A percentile compares a stretch with the other conserved stretches of the same genome.
Evolutionary conservation across 2,888 invertebrate genomes (phyloP).

Genomic region (Pollenia angustigena): DNA sequence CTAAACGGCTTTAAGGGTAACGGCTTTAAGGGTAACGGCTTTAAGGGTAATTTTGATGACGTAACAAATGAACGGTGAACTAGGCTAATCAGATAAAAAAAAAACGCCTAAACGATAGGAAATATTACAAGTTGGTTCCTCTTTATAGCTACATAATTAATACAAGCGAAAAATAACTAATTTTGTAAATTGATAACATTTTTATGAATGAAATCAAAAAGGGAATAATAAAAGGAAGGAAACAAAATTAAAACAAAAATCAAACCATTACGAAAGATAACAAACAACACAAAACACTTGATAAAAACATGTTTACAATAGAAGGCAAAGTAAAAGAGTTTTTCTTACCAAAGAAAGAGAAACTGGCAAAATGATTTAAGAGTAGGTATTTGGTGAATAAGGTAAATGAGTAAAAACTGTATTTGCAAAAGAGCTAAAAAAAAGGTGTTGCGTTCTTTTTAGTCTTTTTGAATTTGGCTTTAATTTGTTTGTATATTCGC

Average conservation of each 20-base stretch:
- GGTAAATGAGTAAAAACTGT: constrained; percentile 5
- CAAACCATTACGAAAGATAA: constrained; percentile 18
- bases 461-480: constrained; percentile 81
- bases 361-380: constrained; percentile 20
- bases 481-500: constrained; percentile 78
- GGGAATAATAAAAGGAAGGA: background rate
- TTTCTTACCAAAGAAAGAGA: constrained; percentile 15
- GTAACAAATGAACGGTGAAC: too few relatives aligned
- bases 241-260: constrained; percentile 6
- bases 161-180: background rate
- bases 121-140: too few relatives aligned
- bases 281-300: constrained; percentile 14
- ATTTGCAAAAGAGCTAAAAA: constrained; percentile 57
- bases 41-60: too few relatives aligned
- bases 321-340: constrained; percentile 16
- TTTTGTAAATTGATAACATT: constrained; percentile 14
- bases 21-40: too few relatives aligned
- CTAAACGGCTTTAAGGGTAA: too few relatives aligned
- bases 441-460: constrained; percentile 69
- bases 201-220: constrained; percentile 53
- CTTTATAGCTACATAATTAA: too few relatives aligned
- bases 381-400: background rate
- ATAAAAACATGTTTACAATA: constrained; percentile 58
- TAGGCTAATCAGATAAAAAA: too few relatives aligned
- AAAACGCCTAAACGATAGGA: too few relatives aligned